Base-by-base conservation (phyloP, 2,888 invertebrate species). In the Ectobius pallidus region DNA sequence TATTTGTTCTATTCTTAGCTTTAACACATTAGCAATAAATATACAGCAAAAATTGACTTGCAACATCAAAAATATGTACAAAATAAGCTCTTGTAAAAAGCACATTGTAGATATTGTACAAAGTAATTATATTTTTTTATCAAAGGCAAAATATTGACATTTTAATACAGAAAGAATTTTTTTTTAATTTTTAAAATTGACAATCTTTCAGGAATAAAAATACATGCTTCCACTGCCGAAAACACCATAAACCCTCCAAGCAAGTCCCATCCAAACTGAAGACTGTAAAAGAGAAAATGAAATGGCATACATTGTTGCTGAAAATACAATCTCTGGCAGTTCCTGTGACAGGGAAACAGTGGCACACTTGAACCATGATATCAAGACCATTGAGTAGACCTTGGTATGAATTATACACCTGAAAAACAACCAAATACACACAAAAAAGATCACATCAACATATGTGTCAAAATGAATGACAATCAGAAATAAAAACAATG, bases 341-440 rank as follows among this genome's bases (percentile, higher is more conserved):
- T 74, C 69, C 71, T 44, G 73, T 65, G 22, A 73, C 55, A 39
- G 84, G 85, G 75, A 85, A 81, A 80, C 87, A 87, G 85, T 89
- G 88, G 84, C 89, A 89, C 82, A 89, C 88, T 85, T 89, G 88
- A 79, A 89, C 86, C 87, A 89, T 88, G 81, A 87, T 85, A 81
- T 89, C 89, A 81, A 90, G 84, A 78, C 89, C 89, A 80, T 88
- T 89, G 82, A 89, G 85, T 78, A 89, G 84, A 75, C 87, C 85
- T 82, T 89, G 89, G 83, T 90, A 89, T 76, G 89, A 86, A 83
- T 89, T 88, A 85, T 89, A 89, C 76, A 90, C 89, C 89, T 89
- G 85, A 7, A 73, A 71, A 74, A 74, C 70, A 70, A 62, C 30
- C 27, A 65, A 65, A 65, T n/a, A n/a, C 30, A 65, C 39, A 65